A percentile compares a stretch with the other conserved stretches of the same genome.
phyloP scores from a whole-genome alignment of 2,797 vertebrate species.

The Manis crassicaudata region DNA sequence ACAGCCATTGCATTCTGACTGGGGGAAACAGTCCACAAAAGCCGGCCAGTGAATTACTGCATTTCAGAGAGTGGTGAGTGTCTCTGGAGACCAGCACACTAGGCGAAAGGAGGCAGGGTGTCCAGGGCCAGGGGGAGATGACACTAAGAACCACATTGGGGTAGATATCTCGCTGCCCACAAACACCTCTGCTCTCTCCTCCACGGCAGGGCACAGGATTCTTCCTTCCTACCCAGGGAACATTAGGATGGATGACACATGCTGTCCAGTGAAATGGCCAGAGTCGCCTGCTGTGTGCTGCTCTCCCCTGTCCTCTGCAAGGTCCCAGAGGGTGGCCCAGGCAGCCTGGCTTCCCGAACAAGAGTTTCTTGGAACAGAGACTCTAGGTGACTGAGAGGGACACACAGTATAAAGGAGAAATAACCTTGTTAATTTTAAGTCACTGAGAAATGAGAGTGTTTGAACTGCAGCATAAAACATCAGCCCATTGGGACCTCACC shows the following conservation, averaged over 20 bases:
- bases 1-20: background rate
- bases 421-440: background rate
- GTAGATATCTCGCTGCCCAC: background rate
- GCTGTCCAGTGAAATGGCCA: background rate
- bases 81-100: background rate
- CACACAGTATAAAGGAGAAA: fast-evolving
- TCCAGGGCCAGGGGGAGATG: no score
- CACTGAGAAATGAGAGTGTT: background rate
- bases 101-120: background rate
- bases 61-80: background rate
- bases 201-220: background rate
- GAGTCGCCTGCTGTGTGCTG: background rate
- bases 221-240: no score
- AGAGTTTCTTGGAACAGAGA: background rate
- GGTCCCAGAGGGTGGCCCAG: background rate
- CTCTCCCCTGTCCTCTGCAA: background rate
- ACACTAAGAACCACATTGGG: background rate
- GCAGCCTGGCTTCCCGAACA: background rate
- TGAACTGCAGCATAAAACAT: background rate
- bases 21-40: background rate
- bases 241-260: background rate
- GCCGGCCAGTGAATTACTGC: background rate
- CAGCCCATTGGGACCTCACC: background rate
- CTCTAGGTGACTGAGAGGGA: background rate
- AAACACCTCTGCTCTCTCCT: no score